A percentile compares a stretch with the other conserved stretches of the same genome.
These are phyloP conservation scores for Tokudaia tokunoshimensis DNA, from an alignment of 2,797 vertebrate species.

Conservation along the genomic window DNA sequence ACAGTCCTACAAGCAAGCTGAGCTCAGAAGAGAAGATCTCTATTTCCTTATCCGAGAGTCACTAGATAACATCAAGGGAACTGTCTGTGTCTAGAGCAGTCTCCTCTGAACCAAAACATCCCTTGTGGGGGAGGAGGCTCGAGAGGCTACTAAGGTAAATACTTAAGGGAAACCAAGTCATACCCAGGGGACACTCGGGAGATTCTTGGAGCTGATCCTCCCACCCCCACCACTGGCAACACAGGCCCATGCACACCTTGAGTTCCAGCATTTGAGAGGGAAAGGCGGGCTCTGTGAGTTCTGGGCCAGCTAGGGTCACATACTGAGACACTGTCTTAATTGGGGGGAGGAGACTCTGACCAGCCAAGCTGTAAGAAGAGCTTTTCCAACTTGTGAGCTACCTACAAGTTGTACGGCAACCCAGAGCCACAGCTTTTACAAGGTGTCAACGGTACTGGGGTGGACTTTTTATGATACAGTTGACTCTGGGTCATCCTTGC, in stretches of 20 bases:
- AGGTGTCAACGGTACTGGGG: not conserved
- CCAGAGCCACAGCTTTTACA: not conserved
- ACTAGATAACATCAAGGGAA: not conserved
- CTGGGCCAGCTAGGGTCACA: not conserved
- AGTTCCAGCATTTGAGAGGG: not conserved
- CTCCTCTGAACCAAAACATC: not conserved
- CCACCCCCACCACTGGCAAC: not conserved
- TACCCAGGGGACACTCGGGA: not conserved
- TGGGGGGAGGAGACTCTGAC: not conserved
- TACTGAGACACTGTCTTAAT: not conserved
- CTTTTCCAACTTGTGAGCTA: not conserved
- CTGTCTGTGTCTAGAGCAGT: not conserved
- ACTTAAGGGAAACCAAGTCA: not conserved
- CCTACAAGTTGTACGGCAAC: not conserved
- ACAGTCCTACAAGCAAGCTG: not conserved
- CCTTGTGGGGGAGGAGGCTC: not conserved
- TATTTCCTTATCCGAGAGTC: not conserved
- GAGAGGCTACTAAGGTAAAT: not conserved
- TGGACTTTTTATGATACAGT: not conserved
- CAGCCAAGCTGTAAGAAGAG: not conserved
- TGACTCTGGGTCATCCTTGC: not conserved
- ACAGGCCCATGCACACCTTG: not conserved
- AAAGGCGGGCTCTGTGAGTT: not conserved
- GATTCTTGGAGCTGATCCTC: not conserved
- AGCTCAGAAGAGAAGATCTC: not conserved